phyloP scores from a whole-genome alignment of 2,888 invertebrate genomes.

The Cerceris rybyensis region DNA sequence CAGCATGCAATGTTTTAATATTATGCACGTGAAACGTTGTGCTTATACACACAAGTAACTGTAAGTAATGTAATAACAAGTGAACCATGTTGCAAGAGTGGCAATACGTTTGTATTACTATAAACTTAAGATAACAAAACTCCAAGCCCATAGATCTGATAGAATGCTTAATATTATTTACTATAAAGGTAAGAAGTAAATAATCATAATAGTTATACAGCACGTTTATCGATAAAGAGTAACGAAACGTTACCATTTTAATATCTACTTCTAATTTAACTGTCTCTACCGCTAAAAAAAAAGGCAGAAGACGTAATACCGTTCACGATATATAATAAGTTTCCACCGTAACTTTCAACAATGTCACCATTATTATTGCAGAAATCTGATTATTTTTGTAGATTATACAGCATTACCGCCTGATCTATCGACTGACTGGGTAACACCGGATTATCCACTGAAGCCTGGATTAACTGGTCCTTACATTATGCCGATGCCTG shows the following conservation, averaged over 20 bases:
- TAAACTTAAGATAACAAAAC: slow-evolving; percentile 10
- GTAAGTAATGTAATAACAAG: slow-evolving; percentile 42
- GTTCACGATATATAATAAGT: neutral
- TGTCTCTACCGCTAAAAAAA: neutral
- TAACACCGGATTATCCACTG: slow-evolving; percentile 72
- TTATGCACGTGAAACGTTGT: slow-evolving; percentile 41
- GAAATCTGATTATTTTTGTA: slow-evolving; percentile 71
- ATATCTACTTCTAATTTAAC: neutral
- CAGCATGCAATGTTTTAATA: slow-evolving; percentile 50
- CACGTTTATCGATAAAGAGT: slow-evolving; percentile 7
- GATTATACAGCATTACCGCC: slow-evolving; percentile 77
- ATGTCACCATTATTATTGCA: slow-evolving; percentile 46
- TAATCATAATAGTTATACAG: slow-evolving; percentile 3
- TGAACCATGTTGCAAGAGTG: slow-evolving; percentile 44
- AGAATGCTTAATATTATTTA: slow-evolving; percentile 22
- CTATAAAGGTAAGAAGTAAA: slow-evolving; percentile 38
- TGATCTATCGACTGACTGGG: slow-evolving; percentile 76
- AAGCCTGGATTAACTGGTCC: slow-evolving; percentile 78
- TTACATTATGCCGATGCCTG: slow-evolving; percentile 82
- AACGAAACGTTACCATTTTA: neutral
- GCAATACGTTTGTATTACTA: slow-evolving; percentile 27
- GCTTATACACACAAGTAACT: slow-evolving; percentile 46
- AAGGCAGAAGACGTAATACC: neutral
- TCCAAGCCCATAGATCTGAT: slow-evolving; percentile 13
- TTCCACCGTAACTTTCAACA: slow-evolving; percentile 1